Evolutionary conservation across 2,888 invertebrate genomes (phyloP).

Genomic region (Zygogramma bicolorata): DNA sequence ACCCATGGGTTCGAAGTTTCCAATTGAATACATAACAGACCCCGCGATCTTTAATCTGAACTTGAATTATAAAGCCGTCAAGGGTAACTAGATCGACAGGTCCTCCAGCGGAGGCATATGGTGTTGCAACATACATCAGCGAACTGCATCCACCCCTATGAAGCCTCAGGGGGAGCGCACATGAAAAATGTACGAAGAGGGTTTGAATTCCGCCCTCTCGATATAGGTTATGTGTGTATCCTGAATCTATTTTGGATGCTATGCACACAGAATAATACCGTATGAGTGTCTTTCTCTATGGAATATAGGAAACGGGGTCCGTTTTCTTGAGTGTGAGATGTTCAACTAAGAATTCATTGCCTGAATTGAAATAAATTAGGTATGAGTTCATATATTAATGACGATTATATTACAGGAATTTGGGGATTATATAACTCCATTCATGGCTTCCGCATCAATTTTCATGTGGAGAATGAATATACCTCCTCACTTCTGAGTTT

Average conservation of each 20-base stretch:
- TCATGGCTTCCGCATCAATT: too few relatives aligned
- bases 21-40: background rate
- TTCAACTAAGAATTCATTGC: background rate
- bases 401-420: too few relatives aligned
- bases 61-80: slow-evolving; percentile 55
- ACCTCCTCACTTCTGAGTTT: too few relatives aligned
- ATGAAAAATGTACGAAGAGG: slow-evolving; percentile 63
- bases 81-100: slow-evolving; percentile 60
- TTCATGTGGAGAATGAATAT: too few relatives aligned
- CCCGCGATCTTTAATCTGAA: slow-evolving; percentile 1
- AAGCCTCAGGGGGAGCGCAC: slow-evolving; percentile 56
- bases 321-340: background rate
- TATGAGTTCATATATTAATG: background rate
- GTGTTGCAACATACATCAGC: slow-evolving; percentile 65
- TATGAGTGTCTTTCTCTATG: background rate
- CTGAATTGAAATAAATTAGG: slow-evolving; percentile 4
- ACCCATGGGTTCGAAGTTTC: too few relatives aligned
- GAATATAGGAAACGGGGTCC: background rate
- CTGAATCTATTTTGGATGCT: slow-evolving; percentile 30
- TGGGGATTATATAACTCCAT: too few relatives aligned
- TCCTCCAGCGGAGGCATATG: slow-evolving; percentile 62
- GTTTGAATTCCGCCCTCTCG: slow-evolving; percentile 59
- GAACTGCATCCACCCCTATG: slow-evolving; percentile 60
- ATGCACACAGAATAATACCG: background rate
- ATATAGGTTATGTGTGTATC: slow-evolving; percentile 56